These are phyloP conservation scores for Drosophila novamexicana DNA, from an alignment of 1,140 invertebrate genomes.

Conservation along the genomic window DNA sequence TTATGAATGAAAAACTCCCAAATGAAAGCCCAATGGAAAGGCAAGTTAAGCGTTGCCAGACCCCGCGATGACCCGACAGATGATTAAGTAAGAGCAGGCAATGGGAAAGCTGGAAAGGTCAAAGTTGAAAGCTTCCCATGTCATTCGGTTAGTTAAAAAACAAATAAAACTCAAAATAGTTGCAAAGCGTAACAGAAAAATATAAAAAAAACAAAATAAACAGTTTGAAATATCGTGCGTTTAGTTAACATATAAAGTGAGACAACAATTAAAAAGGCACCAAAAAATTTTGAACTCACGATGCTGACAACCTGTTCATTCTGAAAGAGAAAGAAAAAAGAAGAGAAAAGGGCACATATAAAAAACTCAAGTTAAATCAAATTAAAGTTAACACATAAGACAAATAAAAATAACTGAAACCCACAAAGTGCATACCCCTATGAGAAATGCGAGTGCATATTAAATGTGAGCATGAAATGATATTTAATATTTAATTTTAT, in stretches of 20 bases:
- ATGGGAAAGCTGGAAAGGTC: slow-evolving; percentile 42
- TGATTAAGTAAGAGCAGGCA: slow-evolving; percentile 24
- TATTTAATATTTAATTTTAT: slow-evolving; percentile 7
- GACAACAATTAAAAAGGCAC: slow-evolving; percentile 38
- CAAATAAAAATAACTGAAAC: slow-evolving; percentile 32
- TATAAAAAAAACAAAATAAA: slow-evolving; percentile 19
- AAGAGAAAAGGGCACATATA: slow-evolving; percentile 69
- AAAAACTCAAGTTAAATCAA: slow-evolving; percentile 61
- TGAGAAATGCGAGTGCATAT: slow-evolving; percentile 4
- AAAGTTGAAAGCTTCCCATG: slow-evolving; percentile 45
- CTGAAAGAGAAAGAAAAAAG: slow-evolving; percentile 81
- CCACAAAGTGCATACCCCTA: slow-evolving; percentile 12
- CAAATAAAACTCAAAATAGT: slow-evolving; percentile 23
- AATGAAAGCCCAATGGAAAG: slow-evolving; percentile 40
- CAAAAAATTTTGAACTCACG: slow-evolving; percentile 74
- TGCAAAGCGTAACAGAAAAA: slow-evolving; percentile 30
- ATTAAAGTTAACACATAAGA: slow-evolving; percentile 31
- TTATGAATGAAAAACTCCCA: slow-evolving; percentile 56
- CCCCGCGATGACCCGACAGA: neutral
- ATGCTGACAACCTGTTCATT: slow-evolving; percentile 84
- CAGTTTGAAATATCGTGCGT: slow-evolving; percentile 49
- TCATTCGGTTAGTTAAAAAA: slow-evolving; percentile 44
- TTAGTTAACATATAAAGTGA: slow-evolving; percentile 28
- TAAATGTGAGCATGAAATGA: slow-evolving; percentile 12
- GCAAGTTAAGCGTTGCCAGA: slow-evolving; percentile 51